Percentiles rank a stretch among this genome's conserved stretches.
phyloP scores from a whole-genome alignment of 2,113 vertebrate species.

The Notothenia rossii region DNA sequence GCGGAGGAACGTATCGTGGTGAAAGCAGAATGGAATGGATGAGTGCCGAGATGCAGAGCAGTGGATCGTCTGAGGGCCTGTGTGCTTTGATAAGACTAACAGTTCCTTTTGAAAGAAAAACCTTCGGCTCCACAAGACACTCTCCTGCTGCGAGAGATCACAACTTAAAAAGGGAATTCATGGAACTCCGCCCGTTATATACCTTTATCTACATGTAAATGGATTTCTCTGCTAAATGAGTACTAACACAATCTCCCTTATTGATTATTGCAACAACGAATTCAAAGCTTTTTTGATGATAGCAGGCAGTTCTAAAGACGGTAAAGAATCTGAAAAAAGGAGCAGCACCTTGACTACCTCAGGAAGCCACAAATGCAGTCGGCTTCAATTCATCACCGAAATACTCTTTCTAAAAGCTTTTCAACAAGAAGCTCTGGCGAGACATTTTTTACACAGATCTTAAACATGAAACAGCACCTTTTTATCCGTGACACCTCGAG shows the following conservation, averaged over 20 bases:
- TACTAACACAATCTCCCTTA: background rate
- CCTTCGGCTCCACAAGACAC: constrained; percentile 17
- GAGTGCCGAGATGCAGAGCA: constrained; percentile 23
- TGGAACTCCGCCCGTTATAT: constrained; percentile 6
- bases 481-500: constrained; percentile 13
- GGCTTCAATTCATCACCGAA: background rate
- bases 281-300: background rate
- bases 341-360: background rate
- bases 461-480: background rate
- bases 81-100: constrained; percentile 56
- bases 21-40: constrained; percentile 39
- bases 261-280: background rate
- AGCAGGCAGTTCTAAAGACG: background rate
- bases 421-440: background rate
- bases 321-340: background rate
- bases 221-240: constrained; percentile 10
- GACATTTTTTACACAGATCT: background rate
- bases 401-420: constrained; percentile 10
- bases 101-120: constrained; percentile 42
- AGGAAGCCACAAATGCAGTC: background rate
- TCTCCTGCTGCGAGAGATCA: constrained; percentile 47
- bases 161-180: constrained; percentile 26
- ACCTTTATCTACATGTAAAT: constrained; percentile 21
- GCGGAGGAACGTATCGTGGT: constrained; percentile 29
- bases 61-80: constrained; percentile 28